phyloP scores from a whole-genome alignment of 2,888 invertebrate species.

The Oxytorus armatus region DNA sequence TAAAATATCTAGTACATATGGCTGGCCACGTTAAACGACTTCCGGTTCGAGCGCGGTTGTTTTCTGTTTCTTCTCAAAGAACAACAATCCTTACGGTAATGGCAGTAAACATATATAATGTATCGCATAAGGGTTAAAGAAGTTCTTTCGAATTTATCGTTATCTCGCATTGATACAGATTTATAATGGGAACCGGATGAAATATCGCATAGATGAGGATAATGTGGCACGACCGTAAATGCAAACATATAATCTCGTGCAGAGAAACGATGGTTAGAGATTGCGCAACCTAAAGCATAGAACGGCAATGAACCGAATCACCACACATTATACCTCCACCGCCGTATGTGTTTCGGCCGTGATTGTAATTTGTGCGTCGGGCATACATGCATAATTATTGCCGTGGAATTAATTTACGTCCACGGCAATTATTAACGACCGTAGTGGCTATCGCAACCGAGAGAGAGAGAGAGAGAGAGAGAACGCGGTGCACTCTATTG shows the following conservation, averaged over 20 bases:
- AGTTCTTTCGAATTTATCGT: neutral
- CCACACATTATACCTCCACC: constrained; percentile 77
- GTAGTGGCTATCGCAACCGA: constrained; percentile 62
- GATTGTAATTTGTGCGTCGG: constrained; percentile 81
- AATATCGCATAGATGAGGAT: constrained; percentile 43
- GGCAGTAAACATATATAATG: no score
- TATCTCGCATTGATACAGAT: constrained; percentile 16
- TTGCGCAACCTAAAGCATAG: constrained; percentile 69
- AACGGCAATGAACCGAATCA: constrained; percentile 79
- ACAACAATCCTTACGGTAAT: no score
- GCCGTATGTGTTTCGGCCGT: constrained; percentile 71
- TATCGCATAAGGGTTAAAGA: no score
- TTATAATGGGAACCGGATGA: constrained; percentile 22
- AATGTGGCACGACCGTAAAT: constrained; percentile 59
- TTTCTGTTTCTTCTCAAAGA: no score
- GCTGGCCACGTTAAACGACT: no score
- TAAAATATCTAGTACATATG: no score
- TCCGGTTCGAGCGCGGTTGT: no score
- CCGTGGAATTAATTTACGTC: constrained; percentile 77
- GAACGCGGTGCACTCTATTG: constrained; percentile 27
- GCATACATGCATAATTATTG: constrained; percentile 81
- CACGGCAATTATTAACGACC: constrained; percentile 77
- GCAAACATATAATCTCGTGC: constrained; percentile 71
- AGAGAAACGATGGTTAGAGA: constrained; percentile 49
- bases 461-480: no score